Conservation (phyloP, 2,888 invertebrate species). For the Agrotis puta region DNA sequence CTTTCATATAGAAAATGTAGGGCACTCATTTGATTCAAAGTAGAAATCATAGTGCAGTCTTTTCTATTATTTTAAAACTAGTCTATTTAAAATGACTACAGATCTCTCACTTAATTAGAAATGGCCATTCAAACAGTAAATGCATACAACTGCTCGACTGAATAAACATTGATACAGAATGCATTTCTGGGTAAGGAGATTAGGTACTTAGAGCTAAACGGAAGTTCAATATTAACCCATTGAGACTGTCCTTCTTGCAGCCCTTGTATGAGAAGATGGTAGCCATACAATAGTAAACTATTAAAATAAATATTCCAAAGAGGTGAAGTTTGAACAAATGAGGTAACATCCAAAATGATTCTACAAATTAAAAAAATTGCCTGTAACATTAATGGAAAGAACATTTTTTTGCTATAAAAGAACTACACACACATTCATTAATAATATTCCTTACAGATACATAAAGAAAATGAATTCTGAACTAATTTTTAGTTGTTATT, state of each 20-base stretch:
- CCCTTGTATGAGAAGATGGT: not conserved
- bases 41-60: not conserved
- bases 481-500: not conserved
- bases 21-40: not conserved
- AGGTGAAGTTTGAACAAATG: too few species aligned
- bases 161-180: conserved; percentile 22
- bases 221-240: conserved; percentile 42
- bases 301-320: too few species aligned
- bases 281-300: not conserved
- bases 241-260: conserved; percentile 36
- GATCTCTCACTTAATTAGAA: conserved; percentile 5
- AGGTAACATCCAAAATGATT: too few species aligned
- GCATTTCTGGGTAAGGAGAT: conserved; percentile 37
- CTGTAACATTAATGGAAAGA: too few species aligned
- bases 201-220: conserved; percentile 33
- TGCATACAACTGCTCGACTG: conserved; percentile 34
- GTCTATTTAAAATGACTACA: conserved; percentile 7
- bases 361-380: too few species aligned
- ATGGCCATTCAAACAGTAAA: conserved; percentile 24
- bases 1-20: not conserved
- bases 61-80: not conserved
- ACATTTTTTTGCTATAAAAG: too few species aligned
- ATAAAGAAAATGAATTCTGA: too few species aligned
- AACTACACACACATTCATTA: too few species aligned
- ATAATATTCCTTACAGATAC: too few species aligned